Evolutionary conservation across 2,797 vertebrate genomes (phyloP).

Genomic region (Xiphophorus birchmanni): DNA sequence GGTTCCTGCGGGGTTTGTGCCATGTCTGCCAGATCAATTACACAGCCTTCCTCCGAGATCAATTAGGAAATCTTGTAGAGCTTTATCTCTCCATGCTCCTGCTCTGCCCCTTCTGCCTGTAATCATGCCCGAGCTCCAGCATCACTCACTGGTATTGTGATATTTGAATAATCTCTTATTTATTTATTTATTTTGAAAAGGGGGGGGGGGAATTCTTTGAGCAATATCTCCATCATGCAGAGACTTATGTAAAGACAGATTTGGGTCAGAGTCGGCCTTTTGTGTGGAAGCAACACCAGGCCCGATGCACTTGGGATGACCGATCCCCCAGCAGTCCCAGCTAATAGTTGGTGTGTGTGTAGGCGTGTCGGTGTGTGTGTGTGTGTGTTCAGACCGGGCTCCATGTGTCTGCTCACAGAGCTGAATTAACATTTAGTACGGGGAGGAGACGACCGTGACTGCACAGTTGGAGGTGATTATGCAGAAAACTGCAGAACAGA

Average conservation of each 20-base stretch:
- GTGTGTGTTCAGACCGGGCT: background rate
- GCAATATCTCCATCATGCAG: constrained; percentile 62
- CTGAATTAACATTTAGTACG: constrained; percentile 26
- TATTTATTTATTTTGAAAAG: background rate
- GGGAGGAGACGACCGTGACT: constrained; percentile 7
- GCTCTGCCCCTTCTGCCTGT: constrained; percentile 25
- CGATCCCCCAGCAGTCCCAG: constrained; percentile 33
- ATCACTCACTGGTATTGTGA: constrained; percentile 56
- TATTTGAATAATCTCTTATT: constrained; percentile 60
- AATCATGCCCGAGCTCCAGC: constrained; percentile 45
- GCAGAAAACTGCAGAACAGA: background rate
- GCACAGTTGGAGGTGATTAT: background rate
- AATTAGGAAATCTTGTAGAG: constrained; percentile 49
- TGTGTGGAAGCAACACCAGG: constrained; percentile 65
- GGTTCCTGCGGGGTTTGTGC: constrained; percentile 5
- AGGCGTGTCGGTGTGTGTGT: too few relatives aligned
- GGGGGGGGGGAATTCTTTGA: background rate
- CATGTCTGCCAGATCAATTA: constrained; percentile 49
- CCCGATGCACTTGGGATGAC: constrained; percentile 58
- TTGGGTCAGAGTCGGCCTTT: constrained; percentile 69
- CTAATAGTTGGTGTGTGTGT: background rate
- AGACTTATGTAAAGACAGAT: constrained; percentile 70
- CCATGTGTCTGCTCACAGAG: constrained; percentile 35
- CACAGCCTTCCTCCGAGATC: constrained; percentile 48
- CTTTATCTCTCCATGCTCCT: constrained; percentile 29